Evolutionary conservation across 2,797 vertebrate genomes (phyloP), one percentile per base, ranked within the genome.

Genomic region (Lithobates sylvaticus): DNA sequence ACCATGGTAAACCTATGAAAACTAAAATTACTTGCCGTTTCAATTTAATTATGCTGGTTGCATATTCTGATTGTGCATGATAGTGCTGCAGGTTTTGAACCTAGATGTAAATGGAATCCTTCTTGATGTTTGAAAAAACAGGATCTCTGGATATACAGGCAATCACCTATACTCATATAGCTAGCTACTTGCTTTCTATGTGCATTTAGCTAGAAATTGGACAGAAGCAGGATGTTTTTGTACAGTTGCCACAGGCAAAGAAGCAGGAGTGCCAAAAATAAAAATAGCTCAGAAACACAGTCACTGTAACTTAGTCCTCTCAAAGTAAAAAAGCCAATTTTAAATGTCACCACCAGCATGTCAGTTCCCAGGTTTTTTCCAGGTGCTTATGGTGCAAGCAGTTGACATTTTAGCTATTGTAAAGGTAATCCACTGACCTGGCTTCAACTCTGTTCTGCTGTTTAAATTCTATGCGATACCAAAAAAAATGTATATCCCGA

Each of bases 181-280:
- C n/a, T 79, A 80, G 69, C n/a, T 58, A 69, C 32, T 47, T 42
- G 68, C 74, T 78, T 74, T 64, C 54, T 75, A 61, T 81, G 68
- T 85, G 77, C 36, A 58, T 61, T 61, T 61, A 61, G 5, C 21
- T 23, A 12, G 21, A 29, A 50, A 32, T 61, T 81, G 64, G 71
- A 76, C n/a, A 81, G 64, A 68, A 76, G n/a, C 84, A 86, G 73
- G 72, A 81, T 86, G 84, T 81, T 79, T 81, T 76, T 81, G 47
- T 64, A 54, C 12, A 39, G 34, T 23, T 71, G 84, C 78, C 67
- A 81, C 34, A 69, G 78, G 78, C 84, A 86, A 86, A 80, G 61
- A 32, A 74, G 27, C 71, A 21, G 65, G 15, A 61, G 69, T 74
- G 70, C 50, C 79, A 85, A 47, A 67, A 76, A 81, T 81, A 81